Percentiles rank a stretch among this genome's conserved stretches.
phyloP scores from a whole-genome alignment of 2,113 vertebrate species.

The Lophura nycthemera region DNA sequence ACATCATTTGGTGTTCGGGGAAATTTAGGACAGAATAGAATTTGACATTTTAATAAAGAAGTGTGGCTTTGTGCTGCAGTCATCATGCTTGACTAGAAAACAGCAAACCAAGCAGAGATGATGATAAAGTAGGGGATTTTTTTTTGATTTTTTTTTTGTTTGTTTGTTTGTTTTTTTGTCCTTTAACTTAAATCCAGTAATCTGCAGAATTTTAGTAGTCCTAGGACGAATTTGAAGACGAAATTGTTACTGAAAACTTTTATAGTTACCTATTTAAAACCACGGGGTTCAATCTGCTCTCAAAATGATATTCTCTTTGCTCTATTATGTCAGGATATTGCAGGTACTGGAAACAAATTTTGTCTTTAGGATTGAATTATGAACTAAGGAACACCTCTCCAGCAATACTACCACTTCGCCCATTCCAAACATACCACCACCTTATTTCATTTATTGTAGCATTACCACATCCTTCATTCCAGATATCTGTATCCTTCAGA shows the following conservation, averaged over 20 bases:
- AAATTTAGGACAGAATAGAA: slow-evolving; percentile 60
- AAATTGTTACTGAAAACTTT: slow-evolving; percentile 61
- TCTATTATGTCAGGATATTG: not conserved
- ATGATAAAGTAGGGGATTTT: not conserved
- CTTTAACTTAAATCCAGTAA: slow-evolving; percentile 55
- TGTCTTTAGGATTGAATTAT: not conserved
- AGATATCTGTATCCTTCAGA: not conserved
- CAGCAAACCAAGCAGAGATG: slow-evolving; percentile 26
- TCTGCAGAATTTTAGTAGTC: slow-evolving; percentile 61
- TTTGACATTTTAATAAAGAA: slow-evolving; percentile 75
- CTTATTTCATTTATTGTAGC: not conserved
- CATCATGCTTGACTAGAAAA: slow-evolving; percentile 58
- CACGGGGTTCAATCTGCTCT: not conserved
- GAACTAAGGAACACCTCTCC: not conserved
- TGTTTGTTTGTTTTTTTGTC: not conserved
- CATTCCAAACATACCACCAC: not conserved
- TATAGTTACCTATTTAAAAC: slow-evolving; percentile 24
- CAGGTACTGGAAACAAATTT: not conserved
- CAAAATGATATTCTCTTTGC: not conserved
- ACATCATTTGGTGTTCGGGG: slow-evolving; percentile 33
- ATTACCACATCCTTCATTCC: not conserved
- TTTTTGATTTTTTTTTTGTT: no score
- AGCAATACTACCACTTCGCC: not conserved
- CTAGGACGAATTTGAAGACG: slow-evolving; percentile 52
- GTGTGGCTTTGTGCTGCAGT: slow-evolving; percentile 57